Evolutionary conservation across 2,113 vertebrate genomes (phyloP).

Genomic region (Stomatorhinus ivindoensis): DNA sequence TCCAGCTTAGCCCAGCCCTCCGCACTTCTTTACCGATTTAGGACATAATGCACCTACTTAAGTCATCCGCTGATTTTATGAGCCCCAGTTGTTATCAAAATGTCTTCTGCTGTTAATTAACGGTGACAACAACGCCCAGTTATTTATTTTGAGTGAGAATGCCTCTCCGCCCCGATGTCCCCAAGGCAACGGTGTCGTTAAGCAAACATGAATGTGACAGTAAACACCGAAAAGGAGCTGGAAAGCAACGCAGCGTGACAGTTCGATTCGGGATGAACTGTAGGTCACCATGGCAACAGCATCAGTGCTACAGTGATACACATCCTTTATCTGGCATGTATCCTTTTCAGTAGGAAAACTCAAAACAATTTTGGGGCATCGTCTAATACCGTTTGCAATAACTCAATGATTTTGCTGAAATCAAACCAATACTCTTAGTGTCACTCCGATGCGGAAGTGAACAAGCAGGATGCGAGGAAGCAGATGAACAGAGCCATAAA

Average conservation of each 20-base stretch:
- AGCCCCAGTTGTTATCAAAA: not conserved
- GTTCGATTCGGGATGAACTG: conserved; percentile 32
- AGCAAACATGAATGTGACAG: conserved; percentile 2
- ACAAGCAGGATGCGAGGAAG: too few relatives aligned
- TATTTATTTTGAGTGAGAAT: not conserved
- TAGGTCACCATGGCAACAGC: conserved; percentile 47
- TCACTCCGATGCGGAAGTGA: too few relatives aligned
- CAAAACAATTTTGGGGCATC: not conserved
- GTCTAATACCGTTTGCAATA: not conserved
- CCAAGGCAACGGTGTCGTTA: conserved; percentile 8
- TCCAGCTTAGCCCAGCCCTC: not conserved
- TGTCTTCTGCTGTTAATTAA: not conserved
- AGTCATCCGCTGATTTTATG: not conserved
- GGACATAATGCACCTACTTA: not conserved
- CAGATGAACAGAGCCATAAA: too few relatives aligned
- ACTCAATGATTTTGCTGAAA: not conserved
- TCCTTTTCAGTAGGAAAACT: not conserved
- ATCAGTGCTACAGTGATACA: conserved; percentile 34
- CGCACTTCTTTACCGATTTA: not conserved
- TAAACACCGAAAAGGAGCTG: conserved; percentile 29
- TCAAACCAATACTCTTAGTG: not conserved
- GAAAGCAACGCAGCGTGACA: conserved; percentile 17
- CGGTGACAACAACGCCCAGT: not conserved
- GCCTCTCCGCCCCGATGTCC: not conserved
- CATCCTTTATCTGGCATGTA: not conserved